Evolutionary conservation across 2,797 vertebrate species (phyloP), one percentile per base, ranked within the genome.

Genomic region (Diplodus sargus): DNA sequence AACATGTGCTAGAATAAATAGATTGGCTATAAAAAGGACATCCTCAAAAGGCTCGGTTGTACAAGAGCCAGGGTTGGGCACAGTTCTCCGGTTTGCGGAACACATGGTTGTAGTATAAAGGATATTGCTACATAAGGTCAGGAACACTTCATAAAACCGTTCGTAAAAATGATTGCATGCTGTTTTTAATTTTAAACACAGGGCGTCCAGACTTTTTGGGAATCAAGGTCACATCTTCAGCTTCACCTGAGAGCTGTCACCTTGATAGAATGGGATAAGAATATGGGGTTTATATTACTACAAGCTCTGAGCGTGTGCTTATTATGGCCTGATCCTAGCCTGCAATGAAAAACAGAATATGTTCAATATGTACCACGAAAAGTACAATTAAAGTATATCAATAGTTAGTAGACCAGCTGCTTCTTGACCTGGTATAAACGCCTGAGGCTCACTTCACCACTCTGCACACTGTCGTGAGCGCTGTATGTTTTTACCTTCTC

Each of bases 401-500:
- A 34, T 9, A 12, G 10, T 23, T 13, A n/a, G 30, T 49, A 10
- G 15, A 39, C n/a, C 71, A 62, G 28, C 15, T n/a, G 28, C 47
- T 53, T 22, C 13, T 30, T 45, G 2, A 65, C 48, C 4, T 61
- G 47, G 28, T 72, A 28, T 56, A 22, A 52, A 47, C 14, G 34
- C 74, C 17, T 25, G 4, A 18, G n/a, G 45, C 16, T 64, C 28
- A 68, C 51, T 70, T 62, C 15, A 54, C 30, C 14, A 39, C 56
- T 53, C 22, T 49, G 11, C 11, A 4, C 28, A 72, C 30, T 65
- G 47, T 10, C 45, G 43, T n/a, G 25, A 34, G 34, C 34, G 7
- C 8, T 74, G 23, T 47, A 39, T 43, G 45, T 9, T 75, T 76
- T 74, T 22, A 53, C 18, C 22, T 28, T 39, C 62, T 54, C 18